These are phyloP conservation scores for Molorchus minor DNA, from an alignment of 2,888 invertebrate species.

Conservation along the genomic window DNA sequence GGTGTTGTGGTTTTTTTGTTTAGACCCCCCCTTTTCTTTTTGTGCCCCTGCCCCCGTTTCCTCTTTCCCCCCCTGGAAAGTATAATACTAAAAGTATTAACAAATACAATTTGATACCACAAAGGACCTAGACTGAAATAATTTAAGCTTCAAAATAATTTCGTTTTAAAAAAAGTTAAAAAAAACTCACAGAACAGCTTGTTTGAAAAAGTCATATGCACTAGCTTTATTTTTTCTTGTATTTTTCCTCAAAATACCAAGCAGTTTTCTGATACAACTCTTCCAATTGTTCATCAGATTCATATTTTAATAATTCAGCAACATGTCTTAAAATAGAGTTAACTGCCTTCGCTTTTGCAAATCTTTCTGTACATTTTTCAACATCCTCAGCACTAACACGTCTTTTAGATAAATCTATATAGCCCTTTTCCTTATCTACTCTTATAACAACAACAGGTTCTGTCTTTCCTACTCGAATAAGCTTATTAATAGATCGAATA, in stretches of 20 bases:
- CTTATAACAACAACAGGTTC: constrained; percentile 99
- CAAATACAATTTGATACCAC: too few species aligned
- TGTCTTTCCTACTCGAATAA: constrained; percentile 97
- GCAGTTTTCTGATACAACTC: constrained; percentile 96
- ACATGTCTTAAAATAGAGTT: constrained; percentile 98
- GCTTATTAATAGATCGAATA: constrained; percentile 98
- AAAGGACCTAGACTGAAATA: too few species aligned
- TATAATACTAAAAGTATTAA: constrained; percentile 6
- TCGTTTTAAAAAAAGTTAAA: neutral
- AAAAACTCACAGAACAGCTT: constrained; percentile 74
- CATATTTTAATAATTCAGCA: constrained; percentile 92
- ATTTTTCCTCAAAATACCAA: constrained; percentile 98
- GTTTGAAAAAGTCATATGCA: constrained; percentile 98
- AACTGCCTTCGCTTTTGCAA: constrained; percentile 97
- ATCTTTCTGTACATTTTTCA: constrained; percentile 97
- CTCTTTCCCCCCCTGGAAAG: too few species aligned
- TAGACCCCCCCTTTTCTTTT: too few species aligned
- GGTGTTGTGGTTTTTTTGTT: too few species aligned
- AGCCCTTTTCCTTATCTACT: constrained; percentile 99
- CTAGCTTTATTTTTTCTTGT: constrained; percentile 94
- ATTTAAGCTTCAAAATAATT: neutral
- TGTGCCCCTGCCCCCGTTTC: too few species aligned
- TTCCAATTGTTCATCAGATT: constrained; percentile 91
- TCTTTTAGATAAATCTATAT: constrained; percentile 99
- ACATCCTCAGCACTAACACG: constrained; percentile 98